A percentile compares a stretch with the other conserved stretches of the same genome.
Conservation (phyloP, 2,797 vertebrate species). For the Kryptopterus vitreolus region DNA sequence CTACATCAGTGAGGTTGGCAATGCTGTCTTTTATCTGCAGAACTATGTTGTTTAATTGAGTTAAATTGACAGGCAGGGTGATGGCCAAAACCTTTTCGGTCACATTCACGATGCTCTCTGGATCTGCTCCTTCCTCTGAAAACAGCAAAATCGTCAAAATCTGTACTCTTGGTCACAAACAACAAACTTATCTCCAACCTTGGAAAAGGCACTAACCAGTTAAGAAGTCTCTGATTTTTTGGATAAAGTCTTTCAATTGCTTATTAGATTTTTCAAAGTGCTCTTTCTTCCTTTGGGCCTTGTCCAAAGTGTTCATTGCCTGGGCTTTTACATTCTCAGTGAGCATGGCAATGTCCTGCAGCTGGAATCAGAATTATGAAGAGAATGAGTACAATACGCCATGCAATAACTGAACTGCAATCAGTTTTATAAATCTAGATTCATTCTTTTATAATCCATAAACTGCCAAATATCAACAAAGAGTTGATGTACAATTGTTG, state of each 20-base stretch:
- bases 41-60: conserved; percentile 66
- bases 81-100: conserved; percentile 80
- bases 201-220: conserved; percentile 66
- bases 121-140: conserved; percentile 86
- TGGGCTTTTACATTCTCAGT: conserved; percentile 73
- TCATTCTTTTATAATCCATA: neutral
- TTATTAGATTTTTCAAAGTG: conserved; percentile 74
- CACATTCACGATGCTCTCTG: conserved; percentile 83
- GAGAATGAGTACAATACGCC: neutral
- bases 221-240: conserved; percentile 84
- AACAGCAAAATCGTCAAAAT: neutral
- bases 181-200: neutral
- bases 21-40: conserved; percentile 76
- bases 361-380: conserved; percentile 62
- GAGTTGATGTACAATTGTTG: neutral
- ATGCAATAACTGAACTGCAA: neutral
- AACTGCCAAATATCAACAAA: neutral
- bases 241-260: conserved; percentile 80
- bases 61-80: conserved; percentile 73
- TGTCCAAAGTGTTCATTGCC: conserved; percentile 70
- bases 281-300: conserved; percentile 73
- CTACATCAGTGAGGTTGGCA: conserved; percentile 71
- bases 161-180: neutral
- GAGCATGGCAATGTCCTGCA: conserved; percentile 76
- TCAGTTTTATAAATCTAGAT: neutral